A percentile compares a stretch with the other conserved stretches of the same genome.
These are phyloP conservation scores for Drosophila bipectinata DNA, from an alignment of 1,140 invertebrate species.

Conservation along the genomic window DNA sequence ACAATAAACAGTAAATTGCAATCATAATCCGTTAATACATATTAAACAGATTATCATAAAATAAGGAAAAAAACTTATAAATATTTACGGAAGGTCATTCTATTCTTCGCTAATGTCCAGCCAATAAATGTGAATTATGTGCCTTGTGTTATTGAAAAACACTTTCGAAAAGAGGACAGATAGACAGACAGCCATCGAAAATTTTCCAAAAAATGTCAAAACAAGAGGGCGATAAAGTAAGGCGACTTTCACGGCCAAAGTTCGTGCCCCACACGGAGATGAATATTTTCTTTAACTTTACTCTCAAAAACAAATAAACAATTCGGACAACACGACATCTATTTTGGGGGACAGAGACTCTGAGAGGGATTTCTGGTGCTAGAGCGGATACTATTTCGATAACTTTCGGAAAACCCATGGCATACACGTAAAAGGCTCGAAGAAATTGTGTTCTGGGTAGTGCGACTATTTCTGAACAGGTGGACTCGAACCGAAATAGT, in stretches of 20 bases:
- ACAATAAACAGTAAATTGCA: slow-evolving; percentile 29
- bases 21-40: slow-evolving; percentile 27
- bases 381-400: slow-evolving; percentile 77
- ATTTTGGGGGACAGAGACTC: slow-evolving; percentile 22
- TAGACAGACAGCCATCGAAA: slow-evolving; percentile 31
- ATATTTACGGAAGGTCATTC: slow-evolving; percentile 43
- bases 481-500: slow-evolving; percentile 57
- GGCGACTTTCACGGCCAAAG: slow-evolving; percentile 24
- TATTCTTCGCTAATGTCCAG: slow-evolving; percentile 40
- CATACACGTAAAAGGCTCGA: slow-evolving; percentile 57
- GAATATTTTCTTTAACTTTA: slow-evolving; percentile 24
- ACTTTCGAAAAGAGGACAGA: slow-evolving; percentile 8
- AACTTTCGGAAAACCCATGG: slow-evolving; percentile 25
- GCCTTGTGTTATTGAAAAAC: slow-evolving; percentile 59
- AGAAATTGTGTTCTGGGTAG: slow-evolving; percentile 61
- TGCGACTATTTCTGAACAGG: slow-evolving; percentile 48
- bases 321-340: slow-evolving; percentile 15
- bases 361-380: slow-evolving; percentile 36
- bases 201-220: slow-evolving; percentile 29
- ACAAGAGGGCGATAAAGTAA: slow-evolving; percentile 33
- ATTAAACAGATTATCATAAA: slow-evolving; percentile 16
- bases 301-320: slow-evolving; percentile 29
- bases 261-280: slow-evolving; percentile 22
- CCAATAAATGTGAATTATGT: slow-evolving; percentile 69
- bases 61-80: slow-evolving; percentile 4